Evolutionary conservation across 2,888 invertebrate species (phyloP).

Genomic region (Drosophila helvetica): DNA sequence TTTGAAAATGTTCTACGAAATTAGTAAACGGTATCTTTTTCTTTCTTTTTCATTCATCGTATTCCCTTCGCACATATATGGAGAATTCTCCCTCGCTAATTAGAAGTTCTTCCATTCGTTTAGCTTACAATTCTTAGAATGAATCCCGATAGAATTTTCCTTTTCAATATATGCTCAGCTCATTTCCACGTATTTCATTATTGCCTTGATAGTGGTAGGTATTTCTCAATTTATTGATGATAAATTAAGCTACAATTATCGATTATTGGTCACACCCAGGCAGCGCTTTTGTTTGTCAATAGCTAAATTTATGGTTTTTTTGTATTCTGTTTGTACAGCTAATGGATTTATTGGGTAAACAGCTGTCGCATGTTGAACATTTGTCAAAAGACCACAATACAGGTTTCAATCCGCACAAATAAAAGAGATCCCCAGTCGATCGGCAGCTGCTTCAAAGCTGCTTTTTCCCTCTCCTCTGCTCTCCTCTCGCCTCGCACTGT

Average conservation of each 20-base stretch:
- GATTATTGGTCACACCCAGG: slow-evolving; percentile 70
- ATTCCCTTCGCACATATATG: too few species aligned
- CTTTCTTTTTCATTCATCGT: too few species aligned
- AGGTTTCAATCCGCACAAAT: slow-evolving; percentile 52
- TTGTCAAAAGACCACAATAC: slow-evolving; percentile 71
- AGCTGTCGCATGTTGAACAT: slow-evolving; percentile 74
- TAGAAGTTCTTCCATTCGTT: too few species aligned
- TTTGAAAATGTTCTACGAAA: too few species aligned
- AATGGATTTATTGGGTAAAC: slow-evolving; percentile 78
- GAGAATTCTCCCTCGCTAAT: too few species aligned
- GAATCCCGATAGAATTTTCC: too few species aligned
- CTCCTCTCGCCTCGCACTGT: neutral
- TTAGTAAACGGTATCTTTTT: too few species aligned
- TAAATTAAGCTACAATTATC: slow-evolving; percentile 68
- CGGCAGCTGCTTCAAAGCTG: slow-evolving; percentile 5
- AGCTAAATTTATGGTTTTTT: slow-evolving; percentile 52
- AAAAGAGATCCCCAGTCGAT: slow-evolving; percentile 33
- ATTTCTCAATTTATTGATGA: slow-evolving; percentile 52
- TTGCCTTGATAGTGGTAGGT: neutral
- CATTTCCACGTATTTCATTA: too few species aligned
- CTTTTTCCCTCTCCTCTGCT: neutral
- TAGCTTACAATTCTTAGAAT: too few species aligned
- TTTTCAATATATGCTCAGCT: too few species aligned
- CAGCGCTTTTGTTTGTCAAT: slow-evolving; percentile 64
- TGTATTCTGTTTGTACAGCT: slow-evolving; percentile 66